Evolutionary conservation across 2,113 vertebrate genomes (phyloP).

Genomic region (Sinocyclocheilus rhinocerous): DNA sequence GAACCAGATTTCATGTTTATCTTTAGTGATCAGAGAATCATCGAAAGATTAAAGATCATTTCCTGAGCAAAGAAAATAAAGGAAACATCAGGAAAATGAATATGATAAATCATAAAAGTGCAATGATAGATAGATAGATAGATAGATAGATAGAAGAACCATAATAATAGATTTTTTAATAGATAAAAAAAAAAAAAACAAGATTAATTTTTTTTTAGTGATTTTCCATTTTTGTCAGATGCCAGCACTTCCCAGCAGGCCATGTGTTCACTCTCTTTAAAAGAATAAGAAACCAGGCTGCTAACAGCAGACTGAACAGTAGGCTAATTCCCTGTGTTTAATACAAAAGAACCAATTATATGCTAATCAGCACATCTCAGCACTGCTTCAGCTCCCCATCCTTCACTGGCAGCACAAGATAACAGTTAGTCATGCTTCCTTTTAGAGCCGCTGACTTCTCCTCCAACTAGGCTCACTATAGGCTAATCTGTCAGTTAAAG

Average conservation of each 20-base stretch:
- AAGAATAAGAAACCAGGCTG: constrained; percentile 57
- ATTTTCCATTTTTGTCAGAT: background rate
- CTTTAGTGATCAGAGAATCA: background rate
- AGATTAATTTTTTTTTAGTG: too few relatives aligned
- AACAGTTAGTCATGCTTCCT: constrained; percentile 57
- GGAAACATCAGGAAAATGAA: too few relatives aligned
- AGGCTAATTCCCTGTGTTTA: constrained; percentile 72
- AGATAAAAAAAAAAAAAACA: too few relatives aligned
- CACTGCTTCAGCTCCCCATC: constrained; percentile 66
- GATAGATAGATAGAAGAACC: too few relatives aligned
- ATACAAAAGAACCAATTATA: constrained; percentile 83
- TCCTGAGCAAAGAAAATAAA: background rate
- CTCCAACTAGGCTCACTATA: background rate
- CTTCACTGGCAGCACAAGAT: constrained; percentile 60
- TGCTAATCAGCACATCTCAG: constrained; percentile 80
- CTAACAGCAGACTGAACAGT: constrained; percentile 57
- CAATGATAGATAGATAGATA: too few relatives aligned
- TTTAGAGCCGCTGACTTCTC: constrained; percentile 41
- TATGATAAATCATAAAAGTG: too few relatives aligned
- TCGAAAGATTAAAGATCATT: background rate
- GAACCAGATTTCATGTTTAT: background rate
- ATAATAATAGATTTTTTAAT: too few relatives aligned
- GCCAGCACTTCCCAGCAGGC: constrained; percentile 13
- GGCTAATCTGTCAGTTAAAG: background rate
- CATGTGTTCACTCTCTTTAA: constrained; percentile 37